A percentile compares a stretch with the other conserved stretches of the same genome.
Conservation (phyloP, 2,797 vertebrate species). For the Chelon auratus region DNA sequence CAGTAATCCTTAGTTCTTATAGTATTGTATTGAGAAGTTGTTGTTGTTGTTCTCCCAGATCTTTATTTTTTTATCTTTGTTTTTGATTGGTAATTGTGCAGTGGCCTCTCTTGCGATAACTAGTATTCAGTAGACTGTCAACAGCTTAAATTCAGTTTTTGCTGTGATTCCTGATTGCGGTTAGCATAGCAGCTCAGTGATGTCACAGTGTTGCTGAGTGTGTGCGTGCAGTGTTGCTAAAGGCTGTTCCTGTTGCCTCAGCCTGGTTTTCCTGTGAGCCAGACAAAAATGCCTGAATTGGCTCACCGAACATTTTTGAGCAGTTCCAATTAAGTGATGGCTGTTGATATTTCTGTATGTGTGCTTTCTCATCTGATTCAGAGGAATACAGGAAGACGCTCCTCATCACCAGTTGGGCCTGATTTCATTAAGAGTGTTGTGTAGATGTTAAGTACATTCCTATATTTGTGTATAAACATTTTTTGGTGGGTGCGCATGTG, state of each 20-base stretch:
- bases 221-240: conserved; percentile 47
- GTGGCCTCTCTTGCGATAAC: no score
- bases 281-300: conserved; percentile 57
- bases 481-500: conserved; percentile 30
- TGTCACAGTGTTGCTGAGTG: conserved; percentile 34
- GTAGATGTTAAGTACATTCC: neutral
- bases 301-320: conserved; percentile 42
- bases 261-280: conserved; percentile 51
- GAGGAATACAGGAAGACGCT: neutral
- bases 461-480: conserved; percentile 29
- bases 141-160: neutral
- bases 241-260: conserved; percentile 71
- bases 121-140: no score
- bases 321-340: conserved; percentile 2
- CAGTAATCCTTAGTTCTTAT: neutral
- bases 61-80: no score
- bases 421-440: neutral
- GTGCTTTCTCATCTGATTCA: conserved; percentile 34
- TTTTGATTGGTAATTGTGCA: no score
- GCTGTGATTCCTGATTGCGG: neutral
- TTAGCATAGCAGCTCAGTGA: conserved; percentile 35
- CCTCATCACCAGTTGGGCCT: neutral
- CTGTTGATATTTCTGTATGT: neutral
- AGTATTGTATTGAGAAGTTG: neutral
- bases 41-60: no score